A percentile compares a stretch with the other conserved stretches of the same genome.
These are phyloP conservation scores for Sylvilagus bachmani DNA, from an alignment of 2,113 vertebrate genomes.

Conservation along the genomic window DNA sequence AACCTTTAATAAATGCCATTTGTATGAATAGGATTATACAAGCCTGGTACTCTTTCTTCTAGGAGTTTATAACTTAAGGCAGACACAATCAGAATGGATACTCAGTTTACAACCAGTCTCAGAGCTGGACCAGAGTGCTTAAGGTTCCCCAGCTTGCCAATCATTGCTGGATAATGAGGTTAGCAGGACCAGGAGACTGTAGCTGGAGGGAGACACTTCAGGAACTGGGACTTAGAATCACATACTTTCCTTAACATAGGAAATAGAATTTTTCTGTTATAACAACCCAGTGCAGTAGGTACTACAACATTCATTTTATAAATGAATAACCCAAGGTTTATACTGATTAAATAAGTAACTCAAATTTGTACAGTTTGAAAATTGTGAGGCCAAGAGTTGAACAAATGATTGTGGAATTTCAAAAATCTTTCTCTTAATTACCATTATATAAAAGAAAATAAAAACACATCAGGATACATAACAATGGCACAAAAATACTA, in stretches of 20 bases:
- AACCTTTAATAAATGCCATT: slow-evolving; percentile 52
- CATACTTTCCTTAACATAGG: background rate
- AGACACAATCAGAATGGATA: slow-evolving; percentile 40
- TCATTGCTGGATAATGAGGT: background rate
- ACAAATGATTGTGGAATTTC: background rate
- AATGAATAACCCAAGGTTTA: background rate
- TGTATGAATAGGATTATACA: slow-evolving; percentile 32
- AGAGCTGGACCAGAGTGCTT: background rate
- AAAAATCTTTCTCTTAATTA: background rate
- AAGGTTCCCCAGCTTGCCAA: background rate
- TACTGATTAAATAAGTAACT: background rate
- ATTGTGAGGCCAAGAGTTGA: background rate
- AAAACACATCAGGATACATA: background rate
- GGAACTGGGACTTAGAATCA: background rate
- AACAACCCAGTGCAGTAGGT: background rate
- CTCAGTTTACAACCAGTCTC: slow-evolving; percentile 36
- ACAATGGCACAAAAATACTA: background rate
- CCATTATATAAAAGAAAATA: fast-evolving
- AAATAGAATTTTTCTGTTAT: background rate
- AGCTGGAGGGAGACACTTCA: background rate
- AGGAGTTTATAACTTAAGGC: slow-evolving; percentile 46
- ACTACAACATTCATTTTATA: background rate
- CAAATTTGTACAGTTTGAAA: background rate
- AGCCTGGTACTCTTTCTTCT: background rate
- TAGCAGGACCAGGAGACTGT: background rate